Evolutionary conservation across 2,113 vertebrate genomes (phyloP), one percentile per base, ranked within the genome.

Genomic region (Syngnathus floridae): DNA sequence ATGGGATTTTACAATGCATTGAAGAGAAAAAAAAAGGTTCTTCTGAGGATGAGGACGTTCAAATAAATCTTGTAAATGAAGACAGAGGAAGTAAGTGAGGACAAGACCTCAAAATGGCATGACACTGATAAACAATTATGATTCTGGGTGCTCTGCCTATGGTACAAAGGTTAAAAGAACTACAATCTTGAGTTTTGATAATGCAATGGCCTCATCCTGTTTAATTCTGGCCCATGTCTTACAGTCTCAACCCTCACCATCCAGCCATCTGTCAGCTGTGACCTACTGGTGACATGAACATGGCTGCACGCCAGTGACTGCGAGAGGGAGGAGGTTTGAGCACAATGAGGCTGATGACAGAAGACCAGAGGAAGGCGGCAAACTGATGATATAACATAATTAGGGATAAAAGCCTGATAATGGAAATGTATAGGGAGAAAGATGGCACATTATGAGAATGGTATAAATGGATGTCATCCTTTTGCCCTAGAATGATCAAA

Each of bases 191-290:
- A 80, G 65, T 48, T 66, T 7, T 46, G 38, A 51, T 75, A 72
- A 76, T 73, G 63, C 71, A 71, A 65, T 61, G 75, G 52, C 17
- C 52, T 59, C 2, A 56, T 82, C 73, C 72, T 65, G 62, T 71
- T 73, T 76, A 69, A 70, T 79, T 75, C 74, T 64, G 64, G 70
- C 66, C 57, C 1, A 40, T 40, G 62, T 77, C 73, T 78, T 67
- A 73, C 11, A 51, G 74, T 68, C 75, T 64, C 21, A 19, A 46
- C 71, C 71, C 65, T 54, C 35, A 17, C 66, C 56, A 8, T 62
- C 62, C 46, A 55, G 60, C 76, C 79, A 79, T 87, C 77, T 76
- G 74, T 82, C 82, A 81, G 65, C 70, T 22, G 7, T 70, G 76
- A 82, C 78, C 74, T 69, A 64, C 67, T 17, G 51, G 60, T 64